phyloP scores from a whole-genome alignment of 2,113 vertebrate genomes.

The Clinocottus analis region DNA sequence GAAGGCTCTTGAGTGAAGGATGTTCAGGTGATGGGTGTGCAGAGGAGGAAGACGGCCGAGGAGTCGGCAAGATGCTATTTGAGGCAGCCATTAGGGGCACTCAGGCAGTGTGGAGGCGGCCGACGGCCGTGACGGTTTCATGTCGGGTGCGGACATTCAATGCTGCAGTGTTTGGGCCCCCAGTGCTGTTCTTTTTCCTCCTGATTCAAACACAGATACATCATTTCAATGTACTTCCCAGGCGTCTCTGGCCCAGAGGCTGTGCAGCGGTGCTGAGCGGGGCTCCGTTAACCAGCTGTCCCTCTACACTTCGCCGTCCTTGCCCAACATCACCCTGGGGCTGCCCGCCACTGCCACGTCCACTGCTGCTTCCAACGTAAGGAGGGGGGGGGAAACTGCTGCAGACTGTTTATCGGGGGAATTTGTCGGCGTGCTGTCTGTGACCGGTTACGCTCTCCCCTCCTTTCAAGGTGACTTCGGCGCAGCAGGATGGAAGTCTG shows the following conservation, averaged over 20 bases:
- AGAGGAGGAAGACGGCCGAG: constrained; percentile 46
- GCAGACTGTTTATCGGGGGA: not conserved
- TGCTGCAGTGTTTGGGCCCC: not conserved
- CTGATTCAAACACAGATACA: constrained; percentile 44
- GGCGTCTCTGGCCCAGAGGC: constrained; percentile 88
- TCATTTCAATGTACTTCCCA: constrained; percentile 73
- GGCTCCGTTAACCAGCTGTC: constrained; percentile 89
- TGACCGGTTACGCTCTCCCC: not conserved
- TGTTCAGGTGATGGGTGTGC: constrained; percentile 38
- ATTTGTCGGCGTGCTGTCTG: not conserved
- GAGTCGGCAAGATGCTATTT: constrained; percentile 60
- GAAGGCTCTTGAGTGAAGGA: constrained; percentile 33
- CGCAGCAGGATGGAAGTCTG: constrained; percentile 87
- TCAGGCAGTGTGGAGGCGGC: constrained; percentile 59
- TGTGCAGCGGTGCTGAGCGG: constrained; percentile 85
- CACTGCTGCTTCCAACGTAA: constrained; percentile 78
- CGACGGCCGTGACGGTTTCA: constrained; percentile 28
- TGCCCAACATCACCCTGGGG: constrained; percentile 96
- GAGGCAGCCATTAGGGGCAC: constrained; percentile 64
- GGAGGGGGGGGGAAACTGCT: constrained; percentile 29
- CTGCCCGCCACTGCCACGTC: constrained; percentile 87
- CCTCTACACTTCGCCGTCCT: constrained; percentile 93
- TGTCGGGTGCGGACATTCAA: constrained; percentile 19
- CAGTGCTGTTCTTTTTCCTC: not conserved
- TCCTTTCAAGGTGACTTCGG: constrained; percentile 82